Evolutionary conservation across 2,888 invertebrate genomes (phyloP).

Genomic region (Aphidoletes aphidimyza): DNA sequence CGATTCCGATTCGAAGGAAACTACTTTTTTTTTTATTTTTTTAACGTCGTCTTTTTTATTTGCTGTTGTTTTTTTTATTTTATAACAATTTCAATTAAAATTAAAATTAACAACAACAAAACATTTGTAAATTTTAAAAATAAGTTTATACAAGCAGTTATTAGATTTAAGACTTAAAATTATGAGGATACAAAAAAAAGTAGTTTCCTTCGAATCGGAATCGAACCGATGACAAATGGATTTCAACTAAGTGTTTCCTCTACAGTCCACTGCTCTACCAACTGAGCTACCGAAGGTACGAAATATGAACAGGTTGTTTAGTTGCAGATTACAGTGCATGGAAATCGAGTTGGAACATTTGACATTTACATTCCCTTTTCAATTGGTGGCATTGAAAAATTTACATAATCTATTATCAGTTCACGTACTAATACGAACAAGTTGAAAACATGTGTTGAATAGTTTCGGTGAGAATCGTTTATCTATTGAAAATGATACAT

Average conservation of each 20-base stretch:
- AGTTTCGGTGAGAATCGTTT: too few species aligned
- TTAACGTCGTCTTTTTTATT: not conserved
- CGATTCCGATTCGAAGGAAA: conserved; percentile 56
- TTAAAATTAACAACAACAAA: not conserved
- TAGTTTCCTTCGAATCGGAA: conserved; percentile 55
- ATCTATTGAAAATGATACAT: too few species aligned
- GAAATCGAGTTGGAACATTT: too few species aligned
- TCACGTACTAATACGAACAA: too few species aligned
- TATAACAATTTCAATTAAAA: not conserved
- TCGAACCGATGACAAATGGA: conserved; percentile 58
- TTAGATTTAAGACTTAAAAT: too few species aligned
- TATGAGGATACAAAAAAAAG: conserved; percentile 41
- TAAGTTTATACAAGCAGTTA: too few species aligned
- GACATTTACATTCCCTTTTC: too few species aligned
- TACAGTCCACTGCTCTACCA: conserved; percentile 57
- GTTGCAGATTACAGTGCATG: too few species aligned
- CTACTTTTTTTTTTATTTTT: conserved; percentile 45
- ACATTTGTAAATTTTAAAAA: not conserved
- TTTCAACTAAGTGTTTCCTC: not conserved
- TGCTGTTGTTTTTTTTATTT: not conserved
- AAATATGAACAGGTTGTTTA: too few species aligned
- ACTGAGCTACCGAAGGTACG: conserved; percentile 56
- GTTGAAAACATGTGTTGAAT: too few species aligned
- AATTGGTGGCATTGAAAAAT: too few species aligned
- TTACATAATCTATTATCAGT: too few species aligned